phyloP scores from a whole-genome alignment of 2,113 vertebrate genomes.

The pig (Sus scrofa) region DNA sequence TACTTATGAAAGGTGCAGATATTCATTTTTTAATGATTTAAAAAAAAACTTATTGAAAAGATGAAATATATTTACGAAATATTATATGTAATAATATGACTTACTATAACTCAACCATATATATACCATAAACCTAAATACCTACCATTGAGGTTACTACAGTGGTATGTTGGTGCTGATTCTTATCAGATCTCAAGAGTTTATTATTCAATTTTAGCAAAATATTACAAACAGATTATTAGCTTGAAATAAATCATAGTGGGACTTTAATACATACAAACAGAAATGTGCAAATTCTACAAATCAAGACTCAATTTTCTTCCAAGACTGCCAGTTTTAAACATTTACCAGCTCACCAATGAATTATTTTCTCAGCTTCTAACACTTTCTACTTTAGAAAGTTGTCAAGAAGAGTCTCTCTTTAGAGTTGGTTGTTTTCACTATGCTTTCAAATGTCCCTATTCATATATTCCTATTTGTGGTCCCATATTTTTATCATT shows the following conservation, averaged over 20 bases:
- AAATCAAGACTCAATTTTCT: not conserved
- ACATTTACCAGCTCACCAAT: not conserved
- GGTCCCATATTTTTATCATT: not conserved
- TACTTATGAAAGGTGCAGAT: not conserved
- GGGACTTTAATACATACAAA: not conserved
- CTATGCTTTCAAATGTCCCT: not conserved
- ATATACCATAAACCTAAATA: not conserved
- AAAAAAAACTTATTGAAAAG: not conserved
- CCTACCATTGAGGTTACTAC: not conserved
- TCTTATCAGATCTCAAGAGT: not conserved
- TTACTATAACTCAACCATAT: not conserved
- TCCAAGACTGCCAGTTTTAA: not conserved
- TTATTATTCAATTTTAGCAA: not conserved
- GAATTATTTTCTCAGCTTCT: not conserved
- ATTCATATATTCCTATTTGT: not conserved
- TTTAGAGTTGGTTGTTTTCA: not conserved
- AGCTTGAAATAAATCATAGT: not conserved
- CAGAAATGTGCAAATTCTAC: not conserved
- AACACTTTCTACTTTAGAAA: not conserved
- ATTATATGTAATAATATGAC: not conserved
- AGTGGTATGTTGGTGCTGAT: not conserved
- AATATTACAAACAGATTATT: not conserved
- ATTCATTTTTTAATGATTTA: not conserved
- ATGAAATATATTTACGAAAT: not conserved
- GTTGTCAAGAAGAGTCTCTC: not conserved